These are phyloP conservation scores for Pseudomyrmex pallidus DNA, from an alignment of 1,140 invertebrate species.

Conservation along the genomic window DNA sequence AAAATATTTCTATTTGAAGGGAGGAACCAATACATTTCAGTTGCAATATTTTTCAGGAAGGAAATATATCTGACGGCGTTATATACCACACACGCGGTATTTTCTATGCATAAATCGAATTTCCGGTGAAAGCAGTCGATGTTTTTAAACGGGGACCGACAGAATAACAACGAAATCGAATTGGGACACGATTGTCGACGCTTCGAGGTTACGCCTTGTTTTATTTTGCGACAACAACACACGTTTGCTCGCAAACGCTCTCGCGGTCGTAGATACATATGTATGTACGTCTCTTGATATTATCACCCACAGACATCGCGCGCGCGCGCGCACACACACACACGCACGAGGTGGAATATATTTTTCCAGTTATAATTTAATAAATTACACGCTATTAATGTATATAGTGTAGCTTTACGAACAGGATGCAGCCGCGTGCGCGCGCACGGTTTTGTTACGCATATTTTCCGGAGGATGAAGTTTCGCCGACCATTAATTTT, in stretches of 20 bases:
- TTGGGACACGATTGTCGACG: conserved; percentile 9
- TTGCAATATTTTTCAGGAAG: background rate
- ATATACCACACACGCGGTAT: background rate
- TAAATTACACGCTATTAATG: conserved; percentile 50
- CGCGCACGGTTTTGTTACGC: conserved; percentile 58
- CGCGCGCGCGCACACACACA: too few relatives aligned
- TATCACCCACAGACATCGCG: background rate
- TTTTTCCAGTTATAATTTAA: conserved; percentile 46
- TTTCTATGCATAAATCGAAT: conserved; percentile 13
- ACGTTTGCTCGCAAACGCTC: background rate
- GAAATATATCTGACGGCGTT: conserved; percentile 1
- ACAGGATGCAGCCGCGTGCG: conserved; percentile 25
- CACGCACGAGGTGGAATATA: conserved; percentile 12
- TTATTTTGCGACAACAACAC: conserved; percentile 6
- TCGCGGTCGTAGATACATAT: too few relatives aligned
- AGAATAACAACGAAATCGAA: conserved; percentile 32
- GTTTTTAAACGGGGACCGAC: conserved; percentile 25
- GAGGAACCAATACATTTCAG: background rate
- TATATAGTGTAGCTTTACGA: conserved; percentile 22
- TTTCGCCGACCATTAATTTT: conserved; percentile 72
- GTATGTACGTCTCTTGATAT: conserved; percentile 17
- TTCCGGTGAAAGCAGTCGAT: background rate
- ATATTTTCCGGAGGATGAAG: conserved; percentile 63
- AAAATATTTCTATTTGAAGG: background rate
- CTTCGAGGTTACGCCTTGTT: background rate